Evolutionary conservation across 2,888 invertebrate species (phyloP), one percentile per base, ranked within the genome.

Genomic region (Spilosoma lubricipeda): DNA sequence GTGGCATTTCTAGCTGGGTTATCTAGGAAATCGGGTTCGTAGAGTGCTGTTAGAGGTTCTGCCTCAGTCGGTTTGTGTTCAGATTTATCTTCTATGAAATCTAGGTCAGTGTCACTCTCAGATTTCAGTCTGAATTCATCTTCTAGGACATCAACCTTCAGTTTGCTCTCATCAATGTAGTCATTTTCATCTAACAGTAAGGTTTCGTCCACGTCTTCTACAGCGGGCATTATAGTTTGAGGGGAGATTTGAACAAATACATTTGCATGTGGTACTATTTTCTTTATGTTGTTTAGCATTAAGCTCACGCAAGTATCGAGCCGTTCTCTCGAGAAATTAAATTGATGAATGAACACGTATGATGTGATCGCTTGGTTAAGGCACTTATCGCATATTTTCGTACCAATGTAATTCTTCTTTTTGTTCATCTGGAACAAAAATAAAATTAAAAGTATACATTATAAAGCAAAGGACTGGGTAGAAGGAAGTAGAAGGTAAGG

Each of bases 361-460:
- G 93, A 86, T 1, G 90, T 90, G 13, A 95, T 88, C 3, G 93
- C 92, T 77, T 89, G 89, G 74, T 92, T 90, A 77, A 94, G 86
- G 83, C 95, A 95, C 74, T 88, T 90, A 83, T 93, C 90, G 76
- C 95, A 95, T 86, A 95, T 92, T 90, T 94, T 94, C 77, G 91
- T 90, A 74, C 94, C 94, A 45, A 90, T 89, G 82, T 90, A 90
- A 84, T 88, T 89, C 79, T 88, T 84, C 74, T 86, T 81, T 74
- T 82, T 80, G 76, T 90, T 90, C 87, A 93, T 93, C 93, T 95
- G 94, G 84, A 95, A 94, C 91, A 92, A 89, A 92, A 91, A n/a
- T 48, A 89, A 92, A 91, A n/a, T 48, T 27, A 76, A 81, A 80
- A 65, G 59, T 69, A 74, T 71, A 72, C 56, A 30, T 48, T 59